phyloP scores from a whole-genome alignment of 2,113 vertebrate species.

The Manacus vitellinus region DNA sequence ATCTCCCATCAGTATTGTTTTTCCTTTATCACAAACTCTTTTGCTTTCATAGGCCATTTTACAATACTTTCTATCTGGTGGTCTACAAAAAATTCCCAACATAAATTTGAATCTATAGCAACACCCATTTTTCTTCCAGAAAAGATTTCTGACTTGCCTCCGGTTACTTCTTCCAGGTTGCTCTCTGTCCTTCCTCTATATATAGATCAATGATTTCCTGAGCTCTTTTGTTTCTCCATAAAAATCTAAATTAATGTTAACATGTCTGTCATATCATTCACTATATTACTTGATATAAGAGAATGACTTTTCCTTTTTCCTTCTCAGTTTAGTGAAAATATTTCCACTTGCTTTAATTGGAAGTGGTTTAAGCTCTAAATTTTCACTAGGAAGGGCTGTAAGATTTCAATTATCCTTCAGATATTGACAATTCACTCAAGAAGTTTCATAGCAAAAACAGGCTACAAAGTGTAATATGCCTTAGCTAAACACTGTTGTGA shows the following conservation, averaged over 20 bases:
- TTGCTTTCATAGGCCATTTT: slow-evolving; percentile 40
- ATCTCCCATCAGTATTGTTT: background rate
- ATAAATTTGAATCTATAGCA: slow-evolving; percentile 30
- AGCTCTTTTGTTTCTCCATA: background rate
- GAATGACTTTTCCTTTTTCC: background rate
- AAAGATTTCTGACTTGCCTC: background rate
- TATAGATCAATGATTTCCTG: background rate
- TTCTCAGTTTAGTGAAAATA: background rate
- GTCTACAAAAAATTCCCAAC: slow-evolving; percentile 1
- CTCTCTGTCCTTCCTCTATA: background rate
- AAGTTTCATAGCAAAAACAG: background rate
- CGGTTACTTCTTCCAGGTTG: background rate
- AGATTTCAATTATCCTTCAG: background rate
- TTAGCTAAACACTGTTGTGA: background rate
- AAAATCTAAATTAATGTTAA: background rate
- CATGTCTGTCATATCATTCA: background rate
- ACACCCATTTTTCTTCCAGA: slow-evolving; percentile 35
- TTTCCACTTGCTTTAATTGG: background rate
- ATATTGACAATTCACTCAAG: background rate
- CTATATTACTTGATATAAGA: background rate
- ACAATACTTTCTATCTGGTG: background rate
- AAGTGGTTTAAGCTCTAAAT: background rate
- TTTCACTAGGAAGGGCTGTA: background rate
- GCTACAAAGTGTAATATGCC: background rate
- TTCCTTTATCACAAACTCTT: background rate